These are phyloP conservation scores for Siniperca undulata DNA, from an alignment of 2,797 vertebrate species.

Conservation along the genomic window DNA sequence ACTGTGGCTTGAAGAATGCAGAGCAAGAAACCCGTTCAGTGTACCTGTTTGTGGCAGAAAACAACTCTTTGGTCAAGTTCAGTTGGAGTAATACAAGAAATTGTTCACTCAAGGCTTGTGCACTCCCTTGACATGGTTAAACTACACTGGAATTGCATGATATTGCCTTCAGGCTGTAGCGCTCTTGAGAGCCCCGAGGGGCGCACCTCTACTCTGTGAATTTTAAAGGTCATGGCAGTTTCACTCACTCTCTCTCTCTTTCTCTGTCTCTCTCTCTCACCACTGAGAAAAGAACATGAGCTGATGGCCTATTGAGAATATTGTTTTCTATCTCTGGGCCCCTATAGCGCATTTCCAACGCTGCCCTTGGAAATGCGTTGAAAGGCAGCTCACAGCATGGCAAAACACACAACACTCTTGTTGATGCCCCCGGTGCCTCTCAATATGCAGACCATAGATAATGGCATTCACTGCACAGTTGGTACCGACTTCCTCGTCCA, in stretches of 20 bases:
- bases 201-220: conserved; percentile 72
- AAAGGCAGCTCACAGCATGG: conserved; percentile 78
- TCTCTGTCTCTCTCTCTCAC: conserved; percentile 52
- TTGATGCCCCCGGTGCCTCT: conserved; percentile 79
- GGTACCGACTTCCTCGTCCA: conserved; percentile 71
- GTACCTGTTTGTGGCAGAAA: conserved; percentile 48
- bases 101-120: conserved; percentile 39
- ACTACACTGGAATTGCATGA: conserved; percentile 68
- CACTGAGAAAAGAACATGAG: conserved; percentile 76
- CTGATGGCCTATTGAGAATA: conserved; percentile 79
- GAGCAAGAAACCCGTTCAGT: not conserved
- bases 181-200: conserved; percentile 63
- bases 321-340: conserved; percentile 76
- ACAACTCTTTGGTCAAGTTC: conserved; percentile 49
- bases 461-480: conserved; percentile 76
- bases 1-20: not conserved
- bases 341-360: conserved; percentile 73
- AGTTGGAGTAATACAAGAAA: conserved; percentile 51
- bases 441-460: conserved; percentile 76
- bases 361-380: conserved; percentile 78
- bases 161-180: conserved; percentile 61
- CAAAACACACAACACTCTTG: conserved; percentile 79
- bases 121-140: conserved; percentile 63
- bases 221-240: conserved; percentile 83
- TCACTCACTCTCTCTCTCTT: conserved; percentile 43